Base-by-base conservation (phyloP, 1,140 invertebrate genomes). In the Procambarus virginalis region DNA sequence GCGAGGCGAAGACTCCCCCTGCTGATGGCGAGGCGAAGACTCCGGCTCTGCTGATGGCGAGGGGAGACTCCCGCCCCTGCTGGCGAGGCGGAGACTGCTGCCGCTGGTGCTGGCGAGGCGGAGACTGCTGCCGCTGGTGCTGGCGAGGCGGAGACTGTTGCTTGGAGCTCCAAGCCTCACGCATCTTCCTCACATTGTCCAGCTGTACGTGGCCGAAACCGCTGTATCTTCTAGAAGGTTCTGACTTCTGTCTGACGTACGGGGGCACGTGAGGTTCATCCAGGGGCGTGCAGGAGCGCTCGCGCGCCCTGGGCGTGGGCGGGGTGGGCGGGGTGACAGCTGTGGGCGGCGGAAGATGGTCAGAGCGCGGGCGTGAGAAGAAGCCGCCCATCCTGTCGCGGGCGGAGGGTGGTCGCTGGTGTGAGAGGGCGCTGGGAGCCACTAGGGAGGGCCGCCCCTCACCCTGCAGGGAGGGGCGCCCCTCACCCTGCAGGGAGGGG, bases 181-280 rank as follows among this genome's bases (percentile, higher is more conserved):
- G 84, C 91, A 92, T 92, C 20, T 86, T 86, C 34, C 86, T 81
- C 22, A 92, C 91, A 80, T 91, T 92, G 78, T 92, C 91, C 3
- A 58, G 85, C 45, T 83, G 73, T 22, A 92, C 89, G 58, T 91
- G 86, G 8, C 80, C 78, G 75, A 92, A 92, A 9, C 91, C 89
- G 34, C 89, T 91, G 81, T 84, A 78, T 46, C 91, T 58, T 73
- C 58, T 64, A 20, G 75, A 45, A 6, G 80, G 34, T 0, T 91
- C 89, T 6, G 84, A 45, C 60, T 84, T 77, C 58, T 86, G 88
- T 22, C 83, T 78, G 58, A 91, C 89, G 51, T 90, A 91, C 6
- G 91, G 81, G 14, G 91, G 91, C n/a, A 79, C 45, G 14, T 73
- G 82, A 5, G 12, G 48, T 55, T 90, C 89, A 10, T 91, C 83